Evolutionary conservation across 2,888 invertebrate species (phyloP).

Genomic region (Leptinotarsa juncta): DNA sequence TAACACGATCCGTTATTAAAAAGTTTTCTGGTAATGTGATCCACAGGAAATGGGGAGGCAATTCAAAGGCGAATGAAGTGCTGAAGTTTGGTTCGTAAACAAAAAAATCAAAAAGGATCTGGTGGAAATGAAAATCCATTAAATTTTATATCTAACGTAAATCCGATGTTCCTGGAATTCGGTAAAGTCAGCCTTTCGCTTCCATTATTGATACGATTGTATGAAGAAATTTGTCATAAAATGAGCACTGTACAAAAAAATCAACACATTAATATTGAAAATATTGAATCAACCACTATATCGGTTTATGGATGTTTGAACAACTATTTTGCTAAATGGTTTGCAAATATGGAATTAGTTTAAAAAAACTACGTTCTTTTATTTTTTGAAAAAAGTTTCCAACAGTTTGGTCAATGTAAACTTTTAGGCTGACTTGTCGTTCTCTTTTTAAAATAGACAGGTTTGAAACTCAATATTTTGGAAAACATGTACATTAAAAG

Average conservation of each 20-base stretch:
- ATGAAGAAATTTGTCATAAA: not conserved
- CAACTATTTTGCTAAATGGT: too few species aligned
- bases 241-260: not conserved
- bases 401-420: too few species aligned
- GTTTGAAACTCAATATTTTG: too few species aligned
- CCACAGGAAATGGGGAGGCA: slow-evolving; percentile 34
- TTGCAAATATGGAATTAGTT: too few species aligned
- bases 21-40: slow-evolving; percentile 42
- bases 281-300: too few species aligned
- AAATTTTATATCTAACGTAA: slow-evolving; percentile 23
- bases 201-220: not conserved
- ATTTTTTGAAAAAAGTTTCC: too few species aligned
- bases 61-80: slow-evolving; percentile 36
- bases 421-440: too few species aligned
- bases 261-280: not conserved
- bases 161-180: not conserved
- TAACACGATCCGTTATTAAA: slow-evolving; percentile 45
- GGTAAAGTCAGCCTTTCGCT: not conserved
- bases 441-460: too few species aligned
- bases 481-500: too few species aligned
- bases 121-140: slow-evolving; percentile 21
- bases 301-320: too few species aligned
- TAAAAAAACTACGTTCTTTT: too few species aligned
- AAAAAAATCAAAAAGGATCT: slow-evolving; percentile 20
- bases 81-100: slow-evolving; percentile 31